Evolutionary conservation across 1,140 invertebrate species (phyloP), one percentile per base, ranked within the genome.

Genomic region (Ostrea edulis): DNA sequence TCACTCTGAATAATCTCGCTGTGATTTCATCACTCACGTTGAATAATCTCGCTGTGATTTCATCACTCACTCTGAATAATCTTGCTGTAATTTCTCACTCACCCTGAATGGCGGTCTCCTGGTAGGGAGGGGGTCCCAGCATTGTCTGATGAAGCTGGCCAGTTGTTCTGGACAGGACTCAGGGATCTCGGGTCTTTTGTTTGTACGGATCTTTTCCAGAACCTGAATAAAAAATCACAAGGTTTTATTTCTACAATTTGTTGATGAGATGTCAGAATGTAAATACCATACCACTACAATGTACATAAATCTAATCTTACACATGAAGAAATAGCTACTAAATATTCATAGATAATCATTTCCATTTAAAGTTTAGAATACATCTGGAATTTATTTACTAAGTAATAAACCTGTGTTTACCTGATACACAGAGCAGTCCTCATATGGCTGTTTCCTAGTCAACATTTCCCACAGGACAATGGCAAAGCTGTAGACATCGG

Each of bases 401-500:
- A 62, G 35, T 55, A 17, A 55, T 55, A 44, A 44, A 62, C 0
- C n/a, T n/a, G 20, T 35, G 14, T 77, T 77, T 88, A 94, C 94
- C 93, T 94, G 93, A 88, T 92, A 94, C 7, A 93, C 90, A 68
- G 91, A 91, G 82, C 90, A 91, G n/a, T 98, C 98, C 93, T 98
- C 98, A 94, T 99, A 99, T 2, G 99, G 99, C 86, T 97, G 97
- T 95, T 99, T 97, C 92, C 98, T 97, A 4, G 98, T 99, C 11
- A 99, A 94, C 92, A 99, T 96, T 95, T 99, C 99, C 99, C 99
- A 99, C 12, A 99, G 95, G 2, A 99, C 98, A 0, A 99, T 98
- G 9, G 98, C 98, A 94, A 97, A 99, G 0, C 98, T 99, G 98
- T 99, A 99, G 97, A 99, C 99, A 94, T 99, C 98, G 54, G 93